Evolutionary conservation across 2,888 invertebrate genomes (phyloP).

Genomic region (Drosophila lacicola): DNA sequence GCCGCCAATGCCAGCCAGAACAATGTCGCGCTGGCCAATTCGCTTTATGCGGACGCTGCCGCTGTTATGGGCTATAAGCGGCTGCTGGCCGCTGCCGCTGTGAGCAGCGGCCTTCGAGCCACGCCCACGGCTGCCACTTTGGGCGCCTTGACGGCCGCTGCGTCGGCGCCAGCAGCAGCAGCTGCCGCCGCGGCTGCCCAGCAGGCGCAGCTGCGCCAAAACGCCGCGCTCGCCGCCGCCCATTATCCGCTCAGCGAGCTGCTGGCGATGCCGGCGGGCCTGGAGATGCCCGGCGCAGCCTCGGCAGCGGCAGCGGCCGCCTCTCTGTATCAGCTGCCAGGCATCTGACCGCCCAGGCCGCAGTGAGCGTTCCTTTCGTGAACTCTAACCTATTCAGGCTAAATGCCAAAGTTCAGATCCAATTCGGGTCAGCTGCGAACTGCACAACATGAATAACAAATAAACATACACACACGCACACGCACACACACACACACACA

Average conservation of each 20-base stretch:
- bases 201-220: constrained; percentile 77
- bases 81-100: constrained; percentile 84
- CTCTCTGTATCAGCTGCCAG: constrained; percentile 90
- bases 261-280: constrained; percentile 89
- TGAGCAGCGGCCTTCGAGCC: constrained; percentile 79
- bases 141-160: constrained; percentile 84
- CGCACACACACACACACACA: constrained; percentile 14
- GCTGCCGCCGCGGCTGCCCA: constrained; percentile 80
- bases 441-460: constrained; percentile 1
- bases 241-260: constrained; percentile 90
- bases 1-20: constrained; percentile 87
- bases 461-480: constrained; percentile 20
- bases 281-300: constrained; percentile 86
- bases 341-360: constrained; percentile 87
- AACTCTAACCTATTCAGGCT: background rate
- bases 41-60: constrained; percentile 86
- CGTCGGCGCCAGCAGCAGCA: constrained; percentile 64
- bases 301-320: constrained; percentile 85
- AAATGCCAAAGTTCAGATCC: background rate
- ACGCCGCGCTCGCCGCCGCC: constrained; percentile 84
- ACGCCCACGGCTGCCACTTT: constrained; percentile 64
- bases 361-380: constrained; percentile 53
- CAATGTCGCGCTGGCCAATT: constrained; percentile 82
- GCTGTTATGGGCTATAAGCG: constrained; percentile 85
- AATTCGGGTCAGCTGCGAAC: background rate